Percentiles rank a stretch among this genome's conserved stretches.
These are phyloP conservation scores for Campaea margaritaria DNA, from an alignment of 2,888 invertebrate species.

Conservation along the genomic window DNA sequence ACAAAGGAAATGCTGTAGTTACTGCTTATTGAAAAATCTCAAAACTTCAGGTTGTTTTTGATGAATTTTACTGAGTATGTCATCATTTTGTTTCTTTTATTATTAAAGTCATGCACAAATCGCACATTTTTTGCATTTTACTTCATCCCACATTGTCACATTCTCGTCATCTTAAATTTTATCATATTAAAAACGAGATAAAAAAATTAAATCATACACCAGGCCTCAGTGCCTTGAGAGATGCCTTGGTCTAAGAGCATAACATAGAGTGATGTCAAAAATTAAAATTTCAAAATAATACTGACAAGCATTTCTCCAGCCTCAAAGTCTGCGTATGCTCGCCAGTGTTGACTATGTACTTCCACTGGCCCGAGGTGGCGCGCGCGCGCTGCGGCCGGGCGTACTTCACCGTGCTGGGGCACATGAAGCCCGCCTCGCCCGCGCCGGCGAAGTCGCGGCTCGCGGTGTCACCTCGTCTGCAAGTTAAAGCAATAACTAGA, in stretches of 20 bases:
- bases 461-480: conserved; percentile 87
- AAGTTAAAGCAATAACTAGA: background rate
- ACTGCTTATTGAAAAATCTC: too few relatives aligned
- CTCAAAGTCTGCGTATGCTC: conserved; percentile 93
- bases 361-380: conserved; percentile 93
- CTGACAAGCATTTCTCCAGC: conserved; percentile 92
- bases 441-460: conserved; percentile 79
- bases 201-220: too few relatives aligned
- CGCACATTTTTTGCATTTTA: background rate
- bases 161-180: too few relatives aligned
- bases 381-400: conserved; percentile 92
- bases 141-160: too few relatives aligned
- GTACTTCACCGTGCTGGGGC: conserved; percentile 91
- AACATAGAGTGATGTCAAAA: too few relatives aligned
- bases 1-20: background rate
- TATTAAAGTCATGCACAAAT: too few relatives aligned
- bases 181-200: too few relatives aligned
- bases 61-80: background rate
- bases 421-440: conserved; percentile 90
- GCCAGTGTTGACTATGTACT: conserved; percentile 93
- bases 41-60: background rate
- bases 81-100: too few relatives aligned
- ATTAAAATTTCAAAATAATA: too few relatives aligned
- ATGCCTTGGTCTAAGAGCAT: too few relatives aligned
- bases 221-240: too few relatives aligned